Evolutionary conservation across 2,797 vertebrate genomes (phyloP).

Genomic region (Lycodopsis pacificus): DNA sequence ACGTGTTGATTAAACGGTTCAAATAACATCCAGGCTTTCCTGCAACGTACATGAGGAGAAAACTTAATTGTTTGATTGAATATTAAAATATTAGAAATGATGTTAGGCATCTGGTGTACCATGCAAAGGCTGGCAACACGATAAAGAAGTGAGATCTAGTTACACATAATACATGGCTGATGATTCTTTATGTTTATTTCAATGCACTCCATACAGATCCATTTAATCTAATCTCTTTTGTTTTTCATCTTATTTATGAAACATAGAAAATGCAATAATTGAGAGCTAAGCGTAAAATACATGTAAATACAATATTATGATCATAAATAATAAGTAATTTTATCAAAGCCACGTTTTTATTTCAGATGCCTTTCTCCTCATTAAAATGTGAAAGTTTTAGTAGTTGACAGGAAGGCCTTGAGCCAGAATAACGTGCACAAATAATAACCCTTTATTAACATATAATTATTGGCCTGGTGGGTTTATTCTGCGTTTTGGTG

Average conservation of each 20-base stretch:
- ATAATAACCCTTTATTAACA: neutral
- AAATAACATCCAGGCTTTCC: slow-evolving; percentile 17
- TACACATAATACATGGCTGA: slow-evolving; percentile 21
- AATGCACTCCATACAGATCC: neutral
- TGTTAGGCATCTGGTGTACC: slow-evolving; percentile 13
- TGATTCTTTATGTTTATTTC: slow-evolving; percentile 24
- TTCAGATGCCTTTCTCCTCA: slow-evolving; percentile 4
- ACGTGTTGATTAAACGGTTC: slow-evolving; percentile 34
- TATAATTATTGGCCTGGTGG: neutral
- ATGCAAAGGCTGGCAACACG: neutral
- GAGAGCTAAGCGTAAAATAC: neutral
- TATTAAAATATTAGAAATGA: slow-evolving; percentile 33
- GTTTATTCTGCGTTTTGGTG: neutral
- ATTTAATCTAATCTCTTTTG: neutral
- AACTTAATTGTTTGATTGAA: slow-evolving; percentile 42
- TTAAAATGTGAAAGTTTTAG: slow-evolving; percentile 13
- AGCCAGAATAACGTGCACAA: neutral
- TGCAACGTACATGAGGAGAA: neutral
- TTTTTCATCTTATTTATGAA: neutral
- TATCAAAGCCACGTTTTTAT: neutral
- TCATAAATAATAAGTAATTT: neutral
- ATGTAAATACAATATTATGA: neutral
- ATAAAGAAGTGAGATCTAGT: slow-evolving; percentile 32
- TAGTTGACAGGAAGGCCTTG: slow-evolving; percentile 31
- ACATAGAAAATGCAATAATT: neutral